Conservation (phyloP, 35 echinoderm and acorn worm genomes). For the Antedon bifida region DNA sequence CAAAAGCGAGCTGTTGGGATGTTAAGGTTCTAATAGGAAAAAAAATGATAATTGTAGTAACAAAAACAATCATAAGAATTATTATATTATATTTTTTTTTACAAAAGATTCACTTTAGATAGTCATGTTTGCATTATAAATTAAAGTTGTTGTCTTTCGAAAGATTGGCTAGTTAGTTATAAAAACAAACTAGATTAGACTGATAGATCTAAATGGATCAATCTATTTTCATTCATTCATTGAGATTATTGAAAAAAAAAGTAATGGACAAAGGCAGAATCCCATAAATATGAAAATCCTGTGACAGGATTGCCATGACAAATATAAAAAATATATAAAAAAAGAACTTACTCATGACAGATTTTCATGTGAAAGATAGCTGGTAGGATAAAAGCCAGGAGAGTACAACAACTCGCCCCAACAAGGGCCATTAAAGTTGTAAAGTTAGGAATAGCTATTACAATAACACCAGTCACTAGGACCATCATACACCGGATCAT, state of each 20-base stretch:
- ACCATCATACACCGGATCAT: constrained; percentile 62
- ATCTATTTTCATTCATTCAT: no score
- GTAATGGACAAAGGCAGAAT: no score
- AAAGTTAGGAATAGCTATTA: constrained; percentile 79
- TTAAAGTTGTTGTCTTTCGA: no score
- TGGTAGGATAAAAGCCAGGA: constrained; percentile 91
- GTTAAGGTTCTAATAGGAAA: constrained; percentile 36
- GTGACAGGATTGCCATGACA: not conserved
- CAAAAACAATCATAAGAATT: not conserved
- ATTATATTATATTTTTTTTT: no score
- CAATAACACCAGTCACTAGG: constrained; percentile 50
- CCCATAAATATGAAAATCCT: no score
- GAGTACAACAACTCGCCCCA: constrained; percentile 87
- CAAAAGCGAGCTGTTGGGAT: constrained; percentile 18
- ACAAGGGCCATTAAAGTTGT: constrained; percentile 84
- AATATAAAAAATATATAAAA: not conserved
- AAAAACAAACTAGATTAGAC: no score
- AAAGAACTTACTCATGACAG: constrained; percentile 69
- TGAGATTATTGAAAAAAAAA: no score
- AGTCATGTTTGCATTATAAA: no score
- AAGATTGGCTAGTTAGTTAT: no score
- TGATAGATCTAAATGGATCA: no score
- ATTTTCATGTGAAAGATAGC: constrained; percentile 80
- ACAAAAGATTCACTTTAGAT: no score
- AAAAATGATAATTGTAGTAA: not conserved